A percentile compares a stretch with the other conserved stretches of the same genome.
Conservation (phyloP, 2,797 vertebrate genomes). For the Gastrophryne carolinensis region DNA sequence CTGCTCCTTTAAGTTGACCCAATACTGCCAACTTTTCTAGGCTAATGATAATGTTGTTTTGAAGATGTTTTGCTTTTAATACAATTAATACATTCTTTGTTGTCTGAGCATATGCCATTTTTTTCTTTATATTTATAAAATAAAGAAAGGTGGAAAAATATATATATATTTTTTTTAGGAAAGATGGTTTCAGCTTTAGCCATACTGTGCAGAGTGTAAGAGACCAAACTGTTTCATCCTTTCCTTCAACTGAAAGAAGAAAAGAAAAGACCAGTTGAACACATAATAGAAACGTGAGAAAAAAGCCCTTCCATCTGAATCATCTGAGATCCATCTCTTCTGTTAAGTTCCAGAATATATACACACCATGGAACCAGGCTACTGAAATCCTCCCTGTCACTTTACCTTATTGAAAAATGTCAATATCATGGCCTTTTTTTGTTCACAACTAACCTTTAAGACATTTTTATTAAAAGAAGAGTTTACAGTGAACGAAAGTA, state of each 20-base stretch:
- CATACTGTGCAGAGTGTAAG: neutral
- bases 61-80: no score
- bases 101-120: no score
- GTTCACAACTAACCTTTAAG: slow-evolving; percentile 49
- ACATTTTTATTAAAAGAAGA: slow-evolving; percentile 53
- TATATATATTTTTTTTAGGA: no score
- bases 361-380: slow-evolving; percentile 34
- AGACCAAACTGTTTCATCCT: slow-evolving; percentile 44
- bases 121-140: no score
- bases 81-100: no score
- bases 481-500: slow-evolving; percentile 16
- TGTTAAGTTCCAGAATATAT: slow-evolving; percentile 40
- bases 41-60: slow-evolving; percentile 46
- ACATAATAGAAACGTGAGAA: slow-evolving; percentile 27
- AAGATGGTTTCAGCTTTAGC: slow-evolving; percentile 52
- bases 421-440: slow-evolving; percentile 43
- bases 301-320: slow-evolving; percentile 6
- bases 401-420: slow-evolving; percentile 56
- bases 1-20: slow-evolving; percentile 52
- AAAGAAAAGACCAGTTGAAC: slow-evolving; percentile 52
- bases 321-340: slow-evolving; percentile 20
- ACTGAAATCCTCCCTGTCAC: slow-evolving; percentile 52
- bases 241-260: slow-evolving; percentile 40
- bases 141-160: no score
- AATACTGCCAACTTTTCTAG: slow-evolving; percentile 46